A percentile compares a stretch with the other conserved stretches of the same genome.
Conservation (phyloP, 2,888 invertebrate species). For the Thymelicus acteon region DNA sequence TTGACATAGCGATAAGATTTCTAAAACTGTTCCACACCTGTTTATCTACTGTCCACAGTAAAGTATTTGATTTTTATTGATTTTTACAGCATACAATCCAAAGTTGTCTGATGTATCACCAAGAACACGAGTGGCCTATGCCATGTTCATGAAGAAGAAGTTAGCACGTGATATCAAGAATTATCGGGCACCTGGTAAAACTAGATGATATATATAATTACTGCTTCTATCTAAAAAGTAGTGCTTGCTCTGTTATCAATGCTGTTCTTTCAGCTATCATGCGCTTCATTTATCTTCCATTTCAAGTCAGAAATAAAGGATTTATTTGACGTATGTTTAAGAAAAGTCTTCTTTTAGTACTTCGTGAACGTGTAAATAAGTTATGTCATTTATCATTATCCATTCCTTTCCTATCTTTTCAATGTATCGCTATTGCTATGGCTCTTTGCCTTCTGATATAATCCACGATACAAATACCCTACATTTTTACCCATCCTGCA, state of each 20-base stretch:
- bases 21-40: no score
- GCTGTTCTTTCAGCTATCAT: slow-evolving; percentile 19
- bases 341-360: no score
- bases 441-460: slow-evolving; percentile 19
- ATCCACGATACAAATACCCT: slow-evolving; percentile 21
- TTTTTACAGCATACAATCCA: slow-evolving; percentile 89
- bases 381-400: neutral
- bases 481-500: slow-evolving; percentile 18
- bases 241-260: neutral
- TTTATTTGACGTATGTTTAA: no score
- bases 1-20: no score
- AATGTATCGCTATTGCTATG: slow-evolving; percentile 21
- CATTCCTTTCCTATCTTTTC: slow-evolving; percentile 21
- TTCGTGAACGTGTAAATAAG: no score
- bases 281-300: neutral
- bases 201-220: neutral
- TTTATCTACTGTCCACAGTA: no score
- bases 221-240: slow-evolving; percentile 1
- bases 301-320: no score
- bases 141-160: slow-evolving; percentile 93
- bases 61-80: no score
- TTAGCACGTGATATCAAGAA: slow-evolving; percentile 83
- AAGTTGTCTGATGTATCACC: slow-evolving; percentile 90
- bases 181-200: slow-evolving; percentile 44
- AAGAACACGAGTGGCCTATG: slow-evolving; percentile 92